Evolutionary conservation across 1,140 invertebrate genomes (phyloP).

Genomic region (Pantala flavescens): DNA sequence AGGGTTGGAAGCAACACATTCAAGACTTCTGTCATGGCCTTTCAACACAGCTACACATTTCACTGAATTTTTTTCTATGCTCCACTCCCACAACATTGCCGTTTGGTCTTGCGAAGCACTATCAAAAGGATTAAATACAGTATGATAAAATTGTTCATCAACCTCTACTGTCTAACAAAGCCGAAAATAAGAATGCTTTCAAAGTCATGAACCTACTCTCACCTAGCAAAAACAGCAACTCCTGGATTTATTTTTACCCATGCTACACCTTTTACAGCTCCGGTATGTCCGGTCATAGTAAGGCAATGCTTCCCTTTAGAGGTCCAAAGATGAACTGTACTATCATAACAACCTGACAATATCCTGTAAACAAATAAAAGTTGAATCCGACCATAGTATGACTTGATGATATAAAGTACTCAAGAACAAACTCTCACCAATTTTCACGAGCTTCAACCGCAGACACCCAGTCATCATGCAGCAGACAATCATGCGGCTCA

Average conservation of each 20-base stretch:
- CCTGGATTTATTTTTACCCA: constrained; percentile 64
- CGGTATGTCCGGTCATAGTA: constrained; percentile 75
- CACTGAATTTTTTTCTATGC: constrained; percentile 60
- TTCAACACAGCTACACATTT: constrained; percentile 69
- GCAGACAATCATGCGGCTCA: constrained; percentile 75
- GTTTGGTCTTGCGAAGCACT: constrained; percentile 89
- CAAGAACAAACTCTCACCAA: constrained; percentile 44
- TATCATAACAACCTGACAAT: constrained; percentile 90
- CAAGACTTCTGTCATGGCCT: constrained; percentile 81
- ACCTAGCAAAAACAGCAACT: constrained; percentile 63
- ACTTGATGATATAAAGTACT: constrained; percentile 16
- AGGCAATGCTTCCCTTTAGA: constrained; percentile 70
- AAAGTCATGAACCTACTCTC: constrained; percentile 18
- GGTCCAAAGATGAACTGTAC: constrained; percentile 82
- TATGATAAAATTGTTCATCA: no score
- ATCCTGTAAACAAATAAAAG: constrained; percentile 50
- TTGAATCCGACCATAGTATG: constrained; percentile 14
- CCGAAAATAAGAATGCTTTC: no score
- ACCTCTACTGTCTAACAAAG: no score
- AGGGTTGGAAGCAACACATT: constrained; percentile 65
- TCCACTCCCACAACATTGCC: constrained; percentile 83
- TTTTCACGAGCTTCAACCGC: constrained; percentile 61
- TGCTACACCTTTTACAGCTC: constrained; percentile 72
- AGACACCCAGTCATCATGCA: constrained; percentile 94
- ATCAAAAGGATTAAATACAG: constrained; percentile 25